phyloP scores from a whole-genome alignment of 2,797 vertebrate species.

The Myotis pilosus region DNA sequence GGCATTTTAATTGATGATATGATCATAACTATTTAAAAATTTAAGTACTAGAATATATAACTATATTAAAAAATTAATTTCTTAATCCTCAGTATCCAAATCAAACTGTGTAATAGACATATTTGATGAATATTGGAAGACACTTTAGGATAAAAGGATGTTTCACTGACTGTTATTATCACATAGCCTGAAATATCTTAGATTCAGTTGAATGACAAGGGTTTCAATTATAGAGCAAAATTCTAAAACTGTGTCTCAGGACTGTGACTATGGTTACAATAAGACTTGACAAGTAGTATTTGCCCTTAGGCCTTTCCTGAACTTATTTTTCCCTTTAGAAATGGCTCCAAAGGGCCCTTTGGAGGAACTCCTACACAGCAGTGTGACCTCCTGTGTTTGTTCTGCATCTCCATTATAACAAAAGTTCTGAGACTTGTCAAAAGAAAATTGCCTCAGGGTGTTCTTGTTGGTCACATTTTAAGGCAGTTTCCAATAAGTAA shows the following conservation, averaged over 20 bases:
- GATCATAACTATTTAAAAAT: neutral
- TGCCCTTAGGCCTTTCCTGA: conserved; percentile 37
- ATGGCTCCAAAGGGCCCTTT: neutral
- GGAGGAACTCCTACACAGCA: conserved; percentile 15
- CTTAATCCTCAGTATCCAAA: neutral
- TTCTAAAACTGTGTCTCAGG: conserved; percentile 46
- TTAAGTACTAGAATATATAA: neutral
- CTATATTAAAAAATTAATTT: conserved; percentile 12
- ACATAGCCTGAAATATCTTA: conserved; percentile 43
- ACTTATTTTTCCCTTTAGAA: conserved; percentile 48
- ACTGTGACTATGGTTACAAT: neutral
- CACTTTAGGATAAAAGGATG: neutral
- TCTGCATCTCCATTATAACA: conserved; percentile 19
- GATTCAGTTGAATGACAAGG: conserved; percentile 50
- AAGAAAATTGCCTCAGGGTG: conserved; percentile 11
- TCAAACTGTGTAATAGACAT: neutral
- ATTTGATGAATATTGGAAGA: conserved; percentile 51
- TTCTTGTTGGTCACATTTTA: conserved; percentile 43
- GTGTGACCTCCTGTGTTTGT: conserved; percentile 27
- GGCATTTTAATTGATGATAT: neutral
- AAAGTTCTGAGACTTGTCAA: conserved; percentile 43
- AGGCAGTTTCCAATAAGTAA: conserved; percentile 50
- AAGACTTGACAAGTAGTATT: conserved; percentile 40
- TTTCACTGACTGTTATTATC: conserved; percentile 10
- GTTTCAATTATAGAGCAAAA: conserved; percentile 58